Evolutionary conservation across 2,113 vertebrate species (phyloP).

Genomic region (Columba janthina): DNA sequence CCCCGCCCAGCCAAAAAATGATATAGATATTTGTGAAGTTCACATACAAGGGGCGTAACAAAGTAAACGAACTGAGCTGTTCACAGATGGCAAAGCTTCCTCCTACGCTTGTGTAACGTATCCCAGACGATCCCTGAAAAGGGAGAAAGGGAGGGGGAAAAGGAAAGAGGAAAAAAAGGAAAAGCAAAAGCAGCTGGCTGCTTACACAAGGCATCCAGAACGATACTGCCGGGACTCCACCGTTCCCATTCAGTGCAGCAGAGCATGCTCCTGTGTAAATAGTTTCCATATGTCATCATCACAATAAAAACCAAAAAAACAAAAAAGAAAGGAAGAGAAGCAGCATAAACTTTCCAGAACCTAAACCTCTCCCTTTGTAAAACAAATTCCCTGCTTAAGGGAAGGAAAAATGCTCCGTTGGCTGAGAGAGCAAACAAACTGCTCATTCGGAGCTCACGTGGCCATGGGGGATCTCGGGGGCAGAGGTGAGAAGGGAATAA

Average conservation of each 20-base stretch:
- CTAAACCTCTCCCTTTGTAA: slow-evolving; percentile 36
- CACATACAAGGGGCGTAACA: not conserved
- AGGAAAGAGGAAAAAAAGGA: not conserved
- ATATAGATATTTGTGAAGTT: not conserved
- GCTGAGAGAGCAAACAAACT: not conserved
- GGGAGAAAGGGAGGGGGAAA: not conserved
- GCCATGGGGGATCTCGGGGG: not conserved
- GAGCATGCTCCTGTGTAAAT: slow-evolving; percentile 72
- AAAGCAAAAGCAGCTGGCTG: slow-evolving; percentile 76
- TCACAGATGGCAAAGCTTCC: slow-evolving; percentile 66
- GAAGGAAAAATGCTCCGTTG: not conserved
- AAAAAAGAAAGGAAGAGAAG: not conserved
- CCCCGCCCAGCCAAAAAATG: not conserved
- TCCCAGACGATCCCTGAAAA: slow-evolving; percentile 54
- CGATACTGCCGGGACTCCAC: slow-evolving; percentile 69
- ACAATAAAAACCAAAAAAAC: slow-evolving; percentile 49
- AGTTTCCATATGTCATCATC: slow-evolving; percentile 76
- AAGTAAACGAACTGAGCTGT: slow-evolving; percentile 24
- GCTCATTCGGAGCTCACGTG: fast-evolving
- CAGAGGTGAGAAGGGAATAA: not conserved
- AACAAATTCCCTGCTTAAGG: not conserved
- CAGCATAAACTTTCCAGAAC: not conserved
- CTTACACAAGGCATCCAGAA: slow-evolving; percentile 72
- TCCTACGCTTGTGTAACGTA: slow-evolving; percentile 54
- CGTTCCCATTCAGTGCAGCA: slow-evolving; percentile 69